Conservation (phyloP, 2,113 vertebrate species). For the Cynopterus brachyotis region DNA sequence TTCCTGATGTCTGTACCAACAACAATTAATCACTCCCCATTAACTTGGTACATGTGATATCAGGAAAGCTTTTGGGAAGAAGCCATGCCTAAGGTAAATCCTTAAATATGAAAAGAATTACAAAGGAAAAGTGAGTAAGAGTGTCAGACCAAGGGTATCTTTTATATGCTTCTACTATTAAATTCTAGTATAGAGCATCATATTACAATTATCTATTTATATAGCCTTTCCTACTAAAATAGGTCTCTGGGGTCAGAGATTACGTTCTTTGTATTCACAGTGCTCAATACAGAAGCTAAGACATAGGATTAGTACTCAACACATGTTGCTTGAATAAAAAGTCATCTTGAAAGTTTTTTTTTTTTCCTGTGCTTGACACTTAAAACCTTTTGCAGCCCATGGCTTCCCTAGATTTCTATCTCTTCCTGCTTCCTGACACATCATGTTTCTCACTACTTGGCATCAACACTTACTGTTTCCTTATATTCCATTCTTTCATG, state of each 20-base stretch:
- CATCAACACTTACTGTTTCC: background rate
- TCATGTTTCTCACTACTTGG: background rate
- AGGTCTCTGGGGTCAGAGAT: background rate
- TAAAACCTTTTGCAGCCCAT: background rate
- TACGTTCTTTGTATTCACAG: background rate
- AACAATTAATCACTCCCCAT: background rate
- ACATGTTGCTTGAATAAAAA: background rate
- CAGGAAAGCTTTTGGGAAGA: slow-evolving; percentile 4
- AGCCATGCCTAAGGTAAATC: background rate
- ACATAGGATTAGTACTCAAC: background rate
- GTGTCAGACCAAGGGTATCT: background rate
- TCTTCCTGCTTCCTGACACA: background rate
- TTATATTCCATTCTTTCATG: background rate
- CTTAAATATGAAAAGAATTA: background rate
- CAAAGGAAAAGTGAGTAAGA: background rate
- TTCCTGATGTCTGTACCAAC: background rate
- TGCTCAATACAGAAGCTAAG: background rate
- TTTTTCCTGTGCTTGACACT: background rate
- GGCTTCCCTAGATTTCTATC: background rate
- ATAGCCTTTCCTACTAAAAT: background rate
- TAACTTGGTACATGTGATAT: background rate
- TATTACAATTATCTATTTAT: background rate
- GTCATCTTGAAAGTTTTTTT: background rate
- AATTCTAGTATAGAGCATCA: background rate
- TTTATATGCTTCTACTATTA: background rate